These are phyloP conservation scores for Sitophilus oryzae DNA, from an alignment of 1,140 invertebrate species.

Conservation along the genomic window DNA sequence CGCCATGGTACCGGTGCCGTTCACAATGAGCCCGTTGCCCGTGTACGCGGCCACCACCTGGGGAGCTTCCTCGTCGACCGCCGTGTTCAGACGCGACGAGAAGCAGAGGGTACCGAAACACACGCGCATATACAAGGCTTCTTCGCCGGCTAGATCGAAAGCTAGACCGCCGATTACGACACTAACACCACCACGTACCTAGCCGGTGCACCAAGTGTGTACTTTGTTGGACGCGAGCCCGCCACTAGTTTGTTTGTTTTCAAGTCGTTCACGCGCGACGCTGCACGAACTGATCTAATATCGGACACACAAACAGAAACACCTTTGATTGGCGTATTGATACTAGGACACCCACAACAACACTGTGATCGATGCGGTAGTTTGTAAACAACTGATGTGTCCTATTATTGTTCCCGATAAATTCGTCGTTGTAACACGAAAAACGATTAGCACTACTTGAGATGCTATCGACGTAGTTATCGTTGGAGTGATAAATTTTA, in stretches of 20 bases:
- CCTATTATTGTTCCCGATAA: neutral
- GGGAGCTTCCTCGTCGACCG: constrained; percentile 66
- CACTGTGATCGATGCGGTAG: neutral
- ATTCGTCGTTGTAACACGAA: no score
- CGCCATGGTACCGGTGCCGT: constrained; percentile 1
- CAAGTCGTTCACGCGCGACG: no score
- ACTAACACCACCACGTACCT: constrained; percentile 50
- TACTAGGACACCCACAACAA: no score
- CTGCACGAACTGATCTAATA: no score
- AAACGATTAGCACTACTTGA: no score
- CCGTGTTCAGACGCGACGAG: constrained; percentile 68
- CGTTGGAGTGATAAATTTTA: no score
- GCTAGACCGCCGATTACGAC: constrained; percentile 57
- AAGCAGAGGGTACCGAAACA: constrained; percentile 79
- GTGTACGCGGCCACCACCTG: constrained; percentile 8
- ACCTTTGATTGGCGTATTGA: no score
- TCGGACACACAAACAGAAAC: no score
- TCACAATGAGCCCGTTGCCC: neutral
- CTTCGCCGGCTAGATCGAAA: constrained; percentile 50
- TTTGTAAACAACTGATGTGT: neutral
- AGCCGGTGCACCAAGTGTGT: neutral
- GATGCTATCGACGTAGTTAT: no score
- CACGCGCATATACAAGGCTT: constrained; percentile 69
- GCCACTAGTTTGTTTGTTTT: no score
- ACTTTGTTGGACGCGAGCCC: no score